Evolutionary conservation across 2,113 vertebrate genomes (phyloP).

Genomic region (Furnarius figulus): DNA sequence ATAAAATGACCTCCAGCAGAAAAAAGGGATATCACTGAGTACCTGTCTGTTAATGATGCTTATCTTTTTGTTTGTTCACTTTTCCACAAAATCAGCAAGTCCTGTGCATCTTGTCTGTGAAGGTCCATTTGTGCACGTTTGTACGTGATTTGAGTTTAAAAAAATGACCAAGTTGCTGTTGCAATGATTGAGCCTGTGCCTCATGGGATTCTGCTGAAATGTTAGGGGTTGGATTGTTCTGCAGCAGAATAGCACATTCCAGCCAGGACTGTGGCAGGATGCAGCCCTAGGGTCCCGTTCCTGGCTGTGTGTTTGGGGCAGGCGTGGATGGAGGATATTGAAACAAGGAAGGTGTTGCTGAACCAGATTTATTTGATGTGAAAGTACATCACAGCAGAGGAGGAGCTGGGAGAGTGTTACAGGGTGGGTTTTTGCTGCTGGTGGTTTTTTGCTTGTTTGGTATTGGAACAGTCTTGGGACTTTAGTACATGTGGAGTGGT

Average conservation of each 20-base stretch:
- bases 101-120: neutral
- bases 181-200: neutral
- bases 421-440: neutral
- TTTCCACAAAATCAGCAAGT: constrained; percentile 37
- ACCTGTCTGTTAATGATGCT: neutral
- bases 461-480: neutral
- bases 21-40: neutral
- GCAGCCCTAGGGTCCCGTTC: neutral
- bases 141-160: neutral
- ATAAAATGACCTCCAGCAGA: neutral
- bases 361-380: neutral
- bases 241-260: neutral
- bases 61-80: neutral
- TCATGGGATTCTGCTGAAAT: neutral
- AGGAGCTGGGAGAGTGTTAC: neutral
- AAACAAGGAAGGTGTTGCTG: neutral
- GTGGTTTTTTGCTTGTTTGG: neutral
- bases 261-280: neutral
- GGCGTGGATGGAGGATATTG: neutral
- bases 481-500: neutral
- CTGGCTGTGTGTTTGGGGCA: neutral
- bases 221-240: neutral
- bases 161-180: neutral
- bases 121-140: neutral
- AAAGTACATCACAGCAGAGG: neutral